phyloP scores from a whole-genome alignment of 37 sponge, comb jelly and placozoan species.

The Beroe forskalii region DNA sequence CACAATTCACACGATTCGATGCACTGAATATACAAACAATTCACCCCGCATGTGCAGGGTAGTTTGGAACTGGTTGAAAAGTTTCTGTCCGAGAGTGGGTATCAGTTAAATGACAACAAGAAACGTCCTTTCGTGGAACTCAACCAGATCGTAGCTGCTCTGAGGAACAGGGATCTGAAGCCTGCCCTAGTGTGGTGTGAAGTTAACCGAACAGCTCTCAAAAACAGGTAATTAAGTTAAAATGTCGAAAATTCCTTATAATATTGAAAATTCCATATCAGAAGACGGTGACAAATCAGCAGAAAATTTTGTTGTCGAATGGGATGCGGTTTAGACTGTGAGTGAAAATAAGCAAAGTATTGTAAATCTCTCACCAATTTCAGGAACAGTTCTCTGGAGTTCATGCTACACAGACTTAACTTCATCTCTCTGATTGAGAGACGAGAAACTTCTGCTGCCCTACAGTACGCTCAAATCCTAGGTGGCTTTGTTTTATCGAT shows the following conservation, averaged over 20 bases:
- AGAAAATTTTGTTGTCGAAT: too few relatives aligned
- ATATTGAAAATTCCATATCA: too few relatives aligned
- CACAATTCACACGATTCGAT: too few relatives aligned
- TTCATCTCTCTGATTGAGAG: conserved; percentile 10
- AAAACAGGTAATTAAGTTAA: conserved; percentile 51
- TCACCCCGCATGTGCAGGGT: too few relatives aligned
- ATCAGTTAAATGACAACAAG: neutral
- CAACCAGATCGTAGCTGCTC: conserved; percentile 21
- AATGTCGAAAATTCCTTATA: too few relatives aligned
- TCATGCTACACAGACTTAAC: conserved; percentile 29
- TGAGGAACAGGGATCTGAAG: neutral
- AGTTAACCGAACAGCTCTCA: conserved; percentile 1
- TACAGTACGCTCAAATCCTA: conserved; percentile 31
- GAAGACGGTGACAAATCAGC: too few relatives aligned
- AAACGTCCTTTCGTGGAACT: conserved; percentile 47
- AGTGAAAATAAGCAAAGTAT: too few relatives aligned
- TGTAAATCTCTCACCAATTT: neutral
- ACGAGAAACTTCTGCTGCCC: neutral
- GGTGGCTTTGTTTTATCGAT: too few relatives aligned
- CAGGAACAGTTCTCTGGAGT: conserved; percentile 35
- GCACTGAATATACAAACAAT: too few relatives aligned
- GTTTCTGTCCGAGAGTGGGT: conserved; percentile 22
- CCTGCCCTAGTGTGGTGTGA: conserved; percentile 45
- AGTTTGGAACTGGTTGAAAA: conserved; percentile 12
- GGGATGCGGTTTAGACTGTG: too few relatives aligned